Conservation (phyloP, 1,140 invertebrate genomes). For the Coptotermes formosanus region DNA sequence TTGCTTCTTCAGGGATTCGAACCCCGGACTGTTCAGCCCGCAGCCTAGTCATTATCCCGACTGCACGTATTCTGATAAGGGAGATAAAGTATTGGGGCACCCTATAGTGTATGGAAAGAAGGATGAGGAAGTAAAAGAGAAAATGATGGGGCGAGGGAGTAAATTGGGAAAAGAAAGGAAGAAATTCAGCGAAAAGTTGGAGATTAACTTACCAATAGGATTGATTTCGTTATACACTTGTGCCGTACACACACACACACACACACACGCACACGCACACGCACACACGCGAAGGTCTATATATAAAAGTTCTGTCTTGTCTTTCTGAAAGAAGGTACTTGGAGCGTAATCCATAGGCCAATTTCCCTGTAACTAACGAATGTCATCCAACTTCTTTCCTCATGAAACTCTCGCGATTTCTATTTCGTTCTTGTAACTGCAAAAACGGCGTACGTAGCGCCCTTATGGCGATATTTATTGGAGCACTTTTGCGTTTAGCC, state of each 20-base stretch:
- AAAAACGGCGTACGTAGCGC: neutral
- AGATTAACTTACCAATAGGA: conserved; percentile 13
- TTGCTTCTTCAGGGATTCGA: too few relatives aligned
- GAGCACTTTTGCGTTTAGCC: too few relatives aligned
- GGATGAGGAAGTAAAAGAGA: neutral
- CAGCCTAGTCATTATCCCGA: too few relatives aligned
- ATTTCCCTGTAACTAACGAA: conserved; percentile 19
- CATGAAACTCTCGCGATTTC: neutral
- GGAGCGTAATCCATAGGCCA: conserved; percentile 6
- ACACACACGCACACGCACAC: too few relatives aligned
- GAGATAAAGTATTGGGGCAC: neutral
- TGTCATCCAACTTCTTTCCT: conserved; percentile 15
- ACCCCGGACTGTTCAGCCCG: too few relatives aligned
- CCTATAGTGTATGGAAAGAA: neutral
- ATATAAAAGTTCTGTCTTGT: conserved; percentile 3
- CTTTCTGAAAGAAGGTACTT: neutral
- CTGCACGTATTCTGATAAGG: too few relatives aligned
- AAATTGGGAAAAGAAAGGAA: conserved; percentile 13
- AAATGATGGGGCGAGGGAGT: neutral
- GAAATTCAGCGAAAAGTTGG: conserved; percentile 18
- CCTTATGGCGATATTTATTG: too few relatives aligned
- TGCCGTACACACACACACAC: neutral
- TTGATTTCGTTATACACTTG: conserved; percentile 13
- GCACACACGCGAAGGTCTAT: too few relatives aligned
- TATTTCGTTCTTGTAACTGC: neutral